Percentiles rank a stretch among this genome's conserved stretches.
Conservation (phyloP, 1,140 invertebrate genomes). For the Camponotus floridanus region DNA sequence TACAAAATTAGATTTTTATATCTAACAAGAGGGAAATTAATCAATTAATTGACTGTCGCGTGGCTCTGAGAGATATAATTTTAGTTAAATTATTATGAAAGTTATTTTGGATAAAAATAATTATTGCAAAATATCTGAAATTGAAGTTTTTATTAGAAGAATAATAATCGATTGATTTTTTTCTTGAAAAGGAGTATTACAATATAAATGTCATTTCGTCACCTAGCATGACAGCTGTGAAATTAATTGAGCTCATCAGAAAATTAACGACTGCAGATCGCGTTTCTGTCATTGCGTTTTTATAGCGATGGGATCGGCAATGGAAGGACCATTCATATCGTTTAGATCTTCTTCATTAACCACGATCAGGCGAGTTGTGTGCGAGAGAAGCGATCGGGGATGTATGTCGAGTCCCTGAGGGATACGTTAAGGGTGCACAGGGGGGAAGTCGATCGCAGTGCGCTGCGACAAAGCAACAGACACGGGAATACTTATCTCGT, state of each 20-base stretch:
- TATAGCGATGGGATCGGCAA: constrained; percentile 29
- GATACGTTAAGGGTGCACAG: constrained; percentile 69
- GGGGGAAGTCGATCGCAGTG: constrained; percentile 57
- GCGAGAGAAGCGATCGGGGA: constrained; percentile 58
- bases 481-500: constrained; percentile 70
- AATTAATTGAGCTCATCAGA: constrained; percentile 48
- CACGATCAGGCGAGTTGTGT: constrained; percentile 59
- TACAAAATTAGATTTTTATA: neutral
- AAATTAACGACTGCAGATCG: constrained; percentile 51
- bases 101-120: constrained; percentile 14
- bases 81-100: neutral
- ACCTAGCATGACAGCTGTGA: constrained; percentile 34
- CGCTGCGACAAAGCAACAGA: constrained; percentile 49
- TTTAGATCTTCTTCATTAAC: constrained; percentile 71
- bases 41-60: neutral
- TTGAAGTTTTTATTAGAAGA: neutral
- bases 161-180: neutral
- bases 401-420: constrained; percentile 55
- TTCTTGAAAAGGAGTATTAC: neutral
- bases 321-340: constrained; percentile 62
- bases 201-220: constrained; percentile 10
- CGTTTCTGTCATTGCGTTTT: constrained; percentile 64
- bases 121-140: neutral
- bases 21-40: neutral
- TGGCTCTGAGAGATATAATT: neutral